Evolutionary conservation across 2,888 invertebrate species (phyloP).

Genomic region (Tenthredo mesomela): DNA sequence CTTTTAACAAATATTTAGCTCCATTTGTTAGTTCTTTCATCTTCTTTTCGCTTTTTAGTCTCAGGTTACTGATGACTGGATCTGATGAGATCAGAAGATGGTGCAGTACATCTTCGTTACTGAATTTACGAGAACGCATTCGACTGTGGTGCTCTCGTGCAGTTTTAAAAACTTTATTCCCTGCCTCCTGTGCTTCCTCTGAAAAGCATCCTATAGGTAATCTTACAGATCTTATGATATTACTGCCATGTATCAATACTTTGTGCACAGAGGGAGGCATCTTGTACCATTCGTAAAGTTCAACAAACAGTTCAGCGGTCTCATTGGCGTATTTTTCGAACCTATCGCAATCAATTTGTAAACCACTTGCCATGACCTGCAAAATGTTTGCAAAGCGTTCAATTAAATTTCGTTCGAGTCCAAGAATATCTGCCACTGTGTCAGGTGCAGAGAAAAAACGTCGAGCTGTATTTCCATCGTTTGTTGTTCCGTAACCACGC

Average conservation of each 20-base stretch:
- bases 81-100: constrained; percentile 49
- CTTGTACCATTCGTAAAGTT: constrained; percentile 59
- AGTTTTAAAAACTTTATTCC: constrained; percentile 34
- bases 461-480: constrained; percentile 52
- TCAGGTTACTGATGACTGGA: background rate
- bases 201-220: constrained; percentile 55
- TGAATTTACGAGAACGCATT: constrained; percentile 35
- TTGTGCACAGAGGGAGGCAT: constrained; percentile 61
- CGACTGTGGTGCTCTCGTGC: constrained; percentile 34
- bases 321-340: constrained; percentile 54
- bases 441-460: constrained; percentile 48
- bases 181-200: constrained; percentile 56
- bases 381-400: constrained; percentile 53
- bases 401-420: constrained; percentile 42
- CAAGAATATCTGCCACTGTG: constrained; percentile 34
- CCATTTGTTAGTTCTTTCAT: background rate
- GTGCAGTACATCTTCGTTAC: constrained; percentile 49
- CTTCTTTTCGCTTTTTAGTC: background rate
- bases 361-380: constrained; percentile 51
- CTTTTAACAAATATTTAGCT: background rate
- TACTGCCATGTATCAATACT: constrained; percentile 57
- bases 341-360: constrained; percentile 49
- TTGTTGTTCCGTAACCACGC: constrained; percentile 40
- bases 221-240: constrained; percentile 52
- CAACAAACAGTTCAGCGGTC: constrained; percentile 56